Conservation (phyloP, 2,888 invertebrate genomes). For the Calephelis perditalis region DNA sequence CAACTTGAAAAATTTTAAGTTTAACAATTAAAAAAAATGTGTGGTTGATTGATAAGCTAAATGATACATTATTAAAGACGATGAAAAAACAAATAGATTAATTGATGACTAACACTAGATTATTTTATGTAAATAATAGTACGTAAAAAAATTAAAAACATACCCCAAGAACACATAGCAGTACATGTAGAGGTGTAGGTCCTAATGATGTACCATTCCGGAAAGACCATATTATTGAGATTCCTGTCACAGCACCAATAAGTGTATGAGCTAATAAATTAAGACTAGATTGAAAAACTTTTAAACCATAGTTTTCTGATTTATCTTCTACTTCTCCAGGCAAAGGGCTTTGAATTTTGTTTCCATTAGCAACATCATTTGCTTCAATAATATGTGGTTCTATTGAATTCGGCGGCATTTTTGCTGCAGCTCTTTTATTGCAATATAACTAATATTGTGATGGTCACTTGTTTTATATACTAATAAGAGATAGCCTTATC, state of each 20-base stretch:
- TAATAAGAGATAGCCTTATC: not conserved
- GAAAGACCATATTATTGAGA: conserved; percentile 1
- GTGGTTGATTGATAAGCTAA: too few species aligned
- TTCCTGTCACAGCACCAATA: conserved; percentile 1
- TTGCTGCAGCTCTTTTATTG: not conserved
- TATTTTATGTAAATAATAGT: not conserved
- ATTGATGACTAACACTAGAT: not conserved
- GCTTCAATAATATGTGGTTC: conserved; percentile 5
- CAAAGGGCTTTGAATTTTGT: not conserved
- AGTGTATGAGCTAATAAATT: conserved; percentile 9
- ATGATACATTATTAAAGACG: too few species aligned
- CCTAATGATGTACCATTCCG: not conserved
- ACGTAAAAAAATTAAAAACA: not conserved
- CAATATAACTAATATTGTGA: not conserved
- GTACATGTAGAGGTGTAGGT: not conserved
- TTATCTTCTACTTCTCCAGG: not conserved
- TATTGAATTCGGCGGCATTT: not conserved
- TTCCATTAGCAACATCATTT: not conserved
- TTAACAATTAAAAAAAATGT: too few species aligned
- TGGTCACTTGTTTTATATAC: not conserved
- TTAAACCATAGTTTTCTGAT: not conserved
- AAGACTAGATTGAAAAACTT: conserved; percentile 6
- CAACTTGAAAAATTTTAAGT: too few species aligned
- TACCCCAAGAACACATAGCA: conserved; percentile 2
- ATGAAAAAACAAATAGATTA: not conserved